Base-by-base conservation (phyloP, 2,888 invertebrate genomes). In the Venusia cambrica region DNA sequence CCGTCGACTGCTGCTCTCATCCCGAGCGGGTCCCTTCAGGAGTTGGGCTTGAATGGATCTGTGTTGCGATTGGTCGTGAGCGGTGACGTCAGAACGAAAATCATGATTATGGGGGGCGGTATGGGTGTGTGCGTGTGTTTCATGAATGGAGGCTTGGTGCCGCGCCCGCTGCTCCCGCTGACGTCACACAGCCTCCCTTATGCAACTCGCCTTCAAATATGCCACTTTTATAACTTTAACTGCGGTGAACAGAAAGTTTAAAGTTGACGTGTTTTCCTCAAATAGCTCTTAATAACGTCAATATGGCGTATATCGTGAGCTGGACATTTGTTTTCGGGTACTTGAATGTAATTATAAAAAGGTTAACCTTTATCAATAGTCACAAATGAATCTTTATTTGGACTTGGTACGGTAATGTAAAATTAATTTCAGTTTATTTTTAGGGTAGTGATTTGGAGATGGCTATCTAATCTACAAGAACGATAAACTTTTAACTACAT, bases 71-170 rank as follows among this genome's bases (percentile, higher is more conserved):
- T 92, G 92, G 92, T 75, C 65, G 67, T 60, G 41, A 51, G 54
- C 49, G 51, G 90, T 92, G 92, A 92, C 93, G 93, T 93, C 92
- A 92, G 89, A 68, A 89, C 90, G 91, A 77, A 79, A 81, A 81
- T 79, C 67, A 67, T 69, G 66, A 72, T 91, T 90, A 91, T 91
- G 89, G 88, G 59, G 57, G 35, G 29, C 29, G 48, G 57, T 48
- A 53, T 40, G 51, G 17, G 38, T 56, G 66, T 71, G 74, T 74
- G 77, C 43, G 77, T 61, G 73, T 48, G 38, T 48, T 48, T 57
- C 70, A 78, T 81, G 79, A 81, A 81, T 83, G 81, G 80, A 68
- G 64, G 63, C 54, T 55, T 43, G 50, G 56, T 64, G 73, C 73
- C 80, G 68, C 70, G 69, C 83, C 83, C 81, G 73, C 72, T 74